phyloP scores from a whole-genome alignment of 1,140 invertebrate genomes.

The Drosophila rhopaloa region DNA sequence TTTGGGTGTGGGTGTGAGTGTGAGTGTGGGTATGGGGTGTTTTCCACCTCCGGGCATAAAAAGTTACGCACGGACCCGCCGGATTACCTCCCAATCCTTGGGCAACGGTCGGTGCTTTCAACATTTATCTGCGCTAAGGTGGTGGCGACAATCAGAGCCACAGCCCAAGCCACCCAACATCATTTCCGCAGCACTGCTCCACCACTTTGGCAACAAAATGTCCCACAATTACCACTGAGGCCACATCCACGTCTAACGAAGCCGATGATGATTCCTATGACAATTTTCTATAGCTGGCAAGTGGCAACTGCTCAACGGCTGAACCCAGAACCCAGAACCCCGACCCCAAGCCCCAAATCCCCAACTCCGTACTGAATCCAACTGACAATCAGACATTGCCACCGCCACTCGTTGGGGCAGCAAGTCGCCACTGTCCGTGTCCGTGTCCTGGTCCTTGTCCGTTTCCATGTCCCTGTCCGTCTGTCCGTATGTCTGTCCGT shows the following conservation, averaged over 20 bases:
- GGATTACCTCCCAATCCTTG: constrained; percentile 43
- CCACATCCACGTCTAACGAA: constrained; percentile 83
- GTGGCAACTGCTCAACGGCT: constrained; percentile 61
- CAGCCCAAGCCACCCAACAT: constrained; percentile 38
- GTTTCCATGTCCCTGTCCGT: constrained; percentile 54
- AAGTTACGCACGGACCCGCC: constrained; percentile 71
- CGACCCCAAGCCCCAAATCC: too few relatives aligned
- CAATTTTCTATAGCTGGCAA: constrained; percentile 84
- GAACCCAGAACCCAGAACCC: background rate
- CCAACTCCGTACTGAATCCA: constrained; percentile 49
- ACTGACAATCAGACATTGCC: constrained; percentile 81
- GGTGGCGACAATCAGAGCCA: constrained; percentile 38
- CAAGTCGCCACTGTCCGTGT: constrained; percentile 56
- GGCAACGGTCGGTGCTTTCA: constrained; percentile 50
- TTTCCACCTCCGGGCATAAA: constrained; percentile 51
- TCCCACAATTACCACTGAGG: constrained; percentile 84
- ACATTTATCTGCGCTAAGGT: constrained; percentile 65
- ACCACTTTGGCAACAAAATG: constrained; percentile 83
- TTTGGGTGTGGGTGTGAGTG: background rate
- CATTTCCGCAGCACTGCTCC: constrained; percentile 61
- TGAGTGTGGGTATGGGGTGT: background rate
- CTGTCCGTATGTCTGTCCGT: constrained; percentile 50
- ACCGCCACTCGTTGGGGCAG: constrained; percentile 70
- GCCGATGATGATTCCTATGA: constrained; percentile 84
- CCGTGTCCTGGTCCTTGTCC: constrained; percentile 45